Base-by-base conservation (phyloP, 2,888 invertebrate genomes). In the Oscheius sp. region DNA sequence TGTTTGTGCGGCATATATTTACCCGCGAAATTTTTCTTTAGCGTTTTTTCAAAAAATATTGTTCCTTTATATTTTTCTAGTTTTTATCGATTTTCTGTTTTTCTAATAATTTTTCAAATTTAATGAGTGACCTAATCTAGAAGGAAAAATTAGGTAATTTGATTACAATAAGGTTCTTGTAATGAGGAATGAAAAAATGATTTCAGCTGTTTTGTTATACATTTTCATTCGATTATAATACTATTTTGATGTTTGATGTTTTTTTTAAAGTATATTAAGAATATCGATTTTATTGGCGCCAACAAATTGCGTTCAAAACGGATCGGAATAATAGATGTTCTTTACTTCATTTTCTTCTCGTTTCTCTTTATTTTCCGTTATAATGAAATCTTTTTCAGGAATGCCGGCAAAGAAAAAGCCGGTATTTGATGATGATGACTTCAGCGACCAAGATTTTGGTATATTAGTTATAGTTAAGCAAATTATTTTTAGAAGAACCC, bases 371-470 rank as follows among this genome's bases (percentile, higher is more conserved):
- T 32, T 54, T 33, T 32, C 20, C 6, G 12, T 33, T 54, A 17
- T 5, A 30, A 51, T 24, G 12, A 5, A 20, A 26, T 54, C n/a
- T 44, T 59, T n/a, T n/a, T n/a, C n/a, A n/a, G n/a, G n/a, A n/a
- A 59, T 59, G 59, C 26, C 59, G 30, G 26, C 59, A 1, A 59
- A 44, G 26, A 59, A 59, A 44, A 59, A 44, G 56, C 36, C 38
- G 12, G 50, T 28, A 5, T 6, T 33, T 14, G 59, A 59, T n/a
- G 44, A 59, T 30, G 30, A 30, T 44, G 26, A 41, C 12, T 59
- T 26, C 59, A 59, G 59, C 28, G 59, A 59, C 9, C 44, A 41
- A 33, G 54, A 54, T 6, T 12, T 4, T 12, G 47, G 36, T 36
- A 9, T 36, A 8, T 36, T 9, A 8, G 8, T 9, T 36, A 36